A percentile compares a stretch with the other conserved stretches of the same genome.
phyloP scores from a whole-genome alignment of 2,113 vertebrate genomes.

The Urocitellus parryii region DNA sequence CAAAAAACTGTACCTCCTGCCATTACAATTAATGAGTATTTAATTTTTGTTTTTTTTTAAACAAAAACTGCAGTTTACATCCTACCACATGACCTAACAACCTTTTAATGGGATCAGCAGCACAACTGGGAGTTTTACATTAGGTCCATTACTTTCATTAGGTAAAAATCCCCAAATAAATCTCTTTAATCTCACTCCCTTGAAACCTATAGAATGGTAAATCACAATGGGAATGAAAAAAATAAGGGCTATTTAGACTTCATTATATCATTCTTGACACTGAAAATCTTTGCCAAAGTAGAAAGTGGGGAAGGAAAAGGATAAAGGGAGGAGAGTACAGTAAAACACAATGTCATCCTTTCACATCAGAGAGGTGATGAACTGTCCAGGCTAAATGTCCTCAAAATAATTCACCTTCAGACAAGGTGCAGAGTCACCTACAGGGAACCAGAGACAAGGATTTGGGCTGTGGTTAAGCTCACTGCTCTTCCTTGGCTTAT shows the following conservation, averaged over 20 bases:
- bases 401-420: not conserved
- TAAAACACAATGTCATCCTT: not conserved
- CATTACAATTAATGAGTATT: not conserved
- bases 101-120: not conserved
- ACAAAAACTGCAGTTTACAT: not conserved
- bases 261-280: too few species aligned
- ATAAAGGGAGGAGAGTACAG: not conserved
- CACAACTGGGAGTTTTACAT: not conserved
- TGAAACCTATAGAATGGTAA: not conserved
- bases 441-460: too few species aligned
- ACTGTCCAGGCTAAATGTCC: too few species aligned
- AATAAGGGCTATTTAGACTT: not conserved
- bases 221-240: not conserved
- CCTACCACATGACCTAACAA: not conserved
- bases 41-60: not conserved
- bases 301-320: not conserved
- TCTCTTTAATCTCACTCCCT: not conserved
- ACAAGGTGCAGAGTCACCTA: too few species aligned
- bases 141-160: not conserved
- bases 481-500: too few species aligned
- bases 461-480: too few species aligned
- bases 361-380: not conserved
- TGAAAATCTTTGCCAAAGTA: not conserved
- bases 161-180: not conserved
- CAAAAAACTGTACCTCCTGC: not conserved